Base-by-base conservation (phyloP, 2,113 vertebrate species). In the Gymnogyps californianus region DNA sequence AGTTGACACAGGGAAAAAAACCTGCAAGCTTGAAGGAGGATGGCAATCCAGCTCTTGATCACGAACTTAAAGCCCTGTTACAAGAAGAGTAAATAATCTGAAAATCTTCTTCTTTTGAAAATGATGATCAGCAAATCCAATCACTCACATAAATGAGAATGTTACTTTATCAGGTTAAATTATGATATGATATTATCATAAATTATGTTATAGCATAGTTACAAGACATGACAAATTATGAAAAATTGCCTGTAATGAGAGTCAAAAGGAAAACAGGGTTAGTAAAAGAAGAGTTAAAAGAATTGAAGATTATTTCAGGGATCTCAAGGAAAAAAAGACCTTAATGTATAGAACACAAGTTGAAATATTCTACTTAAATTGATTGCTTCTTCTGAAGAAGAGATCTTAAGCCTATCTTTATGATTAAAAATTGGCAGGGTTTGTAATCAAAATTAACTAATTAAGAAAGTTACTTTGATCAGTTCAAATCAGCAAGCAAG, bases 31-130 rank as follows among this genome's bases (percentile, higher is more conserved):
- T 69, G 8, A 20, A 77, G 10, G 3, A 52, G 12, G 9, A 54
- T 49, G 13, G 15, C 28, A 61, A 18, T 46, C 25, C 36, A 66
- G 26, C 10, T 44, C 20, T 25, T 81, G 31, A 57, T 51, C 6
- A 51, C 13, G 72, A 58, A 40, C 8, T 22, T 38, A 32, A 36
- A 42, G 2, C 0, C 4, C 3, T 11, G 2, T 42, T 40, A 34
- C 12, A 54, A 64, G 84, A 77, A 22, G 9, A 34, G 3, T 21
- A 85, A 66, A 59, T 32, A 79, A 59, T 64, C 8, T 13, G 29
- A 82, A 85, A 81, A 59, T 22, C 6, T 61, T 40, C 38, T 38
- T 38, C 38, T 18, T 13, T 54, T 52, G 38, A 58, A 72, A 14
- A 17, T 31, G 9, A 5, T 52, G 9, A 32, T 59, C 14, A 64